Conservation (phyloP, 1,140 invertebrate genomes). For the Drosophila lini region DNA sequence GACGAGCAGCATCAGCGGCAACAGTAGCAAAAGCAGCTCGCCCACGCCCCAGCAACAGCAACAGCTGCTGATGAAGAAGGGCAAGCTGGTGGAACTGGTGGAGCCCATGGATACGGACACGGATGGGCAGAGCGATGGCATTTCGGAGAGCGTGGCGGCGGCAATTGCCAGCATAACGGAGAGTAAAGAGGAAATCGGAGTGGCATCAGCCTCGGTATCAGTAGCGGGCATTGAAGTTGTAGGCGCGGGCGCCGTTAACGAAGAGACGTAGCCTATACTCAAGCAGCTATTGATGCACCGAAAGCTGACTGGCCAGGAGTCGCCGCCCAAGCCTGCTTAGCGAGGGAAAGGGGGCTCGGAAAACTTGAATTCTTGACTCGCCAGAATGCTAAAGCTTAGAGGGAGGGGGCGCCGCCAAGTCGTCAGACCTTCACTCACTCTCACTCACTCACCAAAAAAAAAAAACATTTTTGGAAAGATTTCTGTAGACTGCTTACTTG, state of each 20-base stretch:
- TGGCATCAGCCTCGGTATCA: constrained; percentile 23
- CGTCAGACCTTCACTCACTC: constrained; percentile 3
- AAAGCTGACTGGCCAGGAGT: constrained; percentile 45
- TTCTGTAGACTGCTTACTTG: constrained; percentile 70
- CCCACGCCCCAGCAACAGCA: constrained; percentile 60
- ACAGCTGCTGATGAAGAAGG: constrained; percentile 42
- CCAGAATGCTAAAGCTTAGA: constrained; percentile 17
- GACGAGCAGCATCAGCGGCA: constrained; percentile 68
- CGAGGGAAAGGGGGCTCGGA: neutral
- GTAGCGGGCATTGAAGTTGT: constrained; percentile 73
- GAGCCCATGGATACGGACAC: constrained; percentile 72
- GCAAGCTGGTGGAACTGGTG: constrained; percentile 45
- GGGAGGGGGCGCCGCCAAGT: constrained; percentile 12
- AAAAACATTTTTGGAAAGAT: constrained; percentile 64
- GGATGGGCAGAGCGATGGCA: constrained; percentile 44
- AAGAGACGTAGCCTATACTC: constrained; percentile 84
- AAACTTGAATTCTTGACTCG: constrained; percentile 46
- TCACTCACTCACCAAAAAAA: constrained; percentile 71
- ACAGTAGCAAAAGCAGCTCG: constrained; percentile 73
- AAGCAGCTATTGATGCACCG: constrained; percentile 83
- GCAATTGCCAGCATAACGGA: constrained; percentile 51
- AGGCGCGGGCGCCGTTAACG: constrained; percentile 66
- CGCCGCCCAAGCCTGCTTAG: constrained; percentile 31
- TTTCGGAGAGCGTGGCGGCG: constrained; percentile 53
- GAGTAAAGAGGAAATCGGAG: constrained; percentile 52